Base-by-base conservation (phyloP, 1,140 invertebrate species). In the Dysdera silvatica region DNA sequence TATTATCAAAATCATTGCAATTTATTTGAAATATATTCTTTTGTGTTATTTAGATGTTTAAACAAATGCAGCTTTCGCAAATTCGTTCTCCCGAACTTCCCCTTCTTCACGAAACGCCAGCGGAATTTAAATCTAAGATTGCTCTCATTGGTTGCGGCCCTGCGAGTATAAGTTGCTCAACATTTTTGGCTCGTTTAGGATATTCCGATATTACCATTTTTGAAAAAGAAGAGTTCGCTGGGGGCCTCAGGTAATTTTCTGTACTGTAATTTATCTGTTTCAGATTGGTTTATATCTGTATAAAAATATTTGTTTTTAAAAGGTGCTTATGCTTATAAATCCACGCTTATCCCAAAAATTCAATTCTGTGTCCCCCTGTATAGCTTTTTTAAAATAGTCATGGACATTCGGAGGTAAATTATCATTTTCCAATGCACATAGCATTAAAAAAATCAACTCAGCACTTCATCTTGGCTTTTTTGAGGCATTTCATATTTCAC, bases 131-230 rank as follows among this genome's bases (percentile, higher is more conserved):
- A 23, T 82, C 83, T 20, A 92, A 88, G 77, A 89, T 99, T 40
- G 94, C 89, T 0, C 74, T 99, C 6, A 72, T 98, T 23, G 95
- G 95, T 8, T 95, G 91, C 71, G 95, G 95, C 1, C 95, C 95
- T 1, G 92, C 95, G 4, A 94, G 90, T n/a, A 82, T 98, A 32
- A 96, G 93, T 4, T 98, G 95, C 76, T 95, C 93, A 4, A 95
- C 94, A 7, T 99, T 94, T 77, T 77, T 99, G 3, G 94, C 85
- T 1, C 81, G 96, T 37, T 77, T 99, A 6, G 95, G 95, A 0
- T 98, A 99, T 71, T 82, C 84, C 4, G 79, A 97, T 72, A 80
- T 99, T 3, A 95, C 87, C 0, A 88, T 99, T 67, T 98, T 89
- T 76, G 95, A 99, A 75, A 93, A 89, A 71, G 76, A 93, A 68